Base-by-base conservation (phyloP, 1,140 invertebrate genomes). In the Temnothorax longispinosus region DNA sequence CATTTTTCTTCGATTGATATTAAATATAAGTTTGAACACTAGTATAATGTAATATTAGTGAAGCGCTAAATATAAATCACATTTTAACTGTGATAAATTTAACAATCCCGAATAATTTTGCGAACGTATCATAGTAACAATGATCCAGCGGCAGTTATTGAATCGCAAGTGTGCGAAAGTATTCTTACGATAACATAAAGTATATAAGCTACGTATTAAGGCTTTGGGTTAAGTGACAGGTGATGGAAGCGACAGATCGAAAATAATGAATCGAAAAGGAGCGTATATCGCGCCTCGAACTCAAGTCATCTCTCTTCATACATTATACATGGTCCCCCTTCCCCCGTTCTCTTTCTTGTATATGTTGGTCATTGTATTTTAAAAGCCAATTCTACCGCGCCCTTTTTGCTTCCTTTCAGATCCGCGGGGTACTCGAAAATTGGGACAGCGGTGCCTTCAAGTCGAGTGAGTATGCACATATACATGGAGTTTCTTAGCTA, bases 381-480 rank as follows among this genome's bases (percentile, higher is more conserved):
- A 89, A 90, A 75, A 90, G 54, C 47, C 87, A 82, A 88, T 92
- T 92, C 72, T 86, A 91, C 62, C 18, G 10, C n/a, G 52, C 10
- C 50, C 78, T 69, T 91, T 89, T 77, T 88, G 50, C 52, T 89
- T 88, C 38, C 54, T 93, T 91, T 91, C 93, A 95, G 94, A 94
- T 95, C 86, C 92, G 93, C 80, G 87, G 56, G 38, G 77, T 90
- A n/a, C 88, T 95, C 32, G 91, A 94, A 58, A 94, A 93, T 90
- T 95, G 94, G 94, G 91, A 94, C 81, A 87, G 86, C 74, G 90
- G 89, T 85, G 92, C 86, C 58, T 95, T 95, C 85, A 94, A 94
- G 78, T 60, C 92, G 35, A 90, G 94, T 95, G 82, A 95, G 94
- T 94, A 90, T 71, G 64, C 35, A 47, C 35, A 44, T 47, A 47